These are phyloP conservation scores for Patiria pectinifera DNA, from an alignment of 53 echinoderm and acorn worm species.

Conservation along the genomic window DNA sequence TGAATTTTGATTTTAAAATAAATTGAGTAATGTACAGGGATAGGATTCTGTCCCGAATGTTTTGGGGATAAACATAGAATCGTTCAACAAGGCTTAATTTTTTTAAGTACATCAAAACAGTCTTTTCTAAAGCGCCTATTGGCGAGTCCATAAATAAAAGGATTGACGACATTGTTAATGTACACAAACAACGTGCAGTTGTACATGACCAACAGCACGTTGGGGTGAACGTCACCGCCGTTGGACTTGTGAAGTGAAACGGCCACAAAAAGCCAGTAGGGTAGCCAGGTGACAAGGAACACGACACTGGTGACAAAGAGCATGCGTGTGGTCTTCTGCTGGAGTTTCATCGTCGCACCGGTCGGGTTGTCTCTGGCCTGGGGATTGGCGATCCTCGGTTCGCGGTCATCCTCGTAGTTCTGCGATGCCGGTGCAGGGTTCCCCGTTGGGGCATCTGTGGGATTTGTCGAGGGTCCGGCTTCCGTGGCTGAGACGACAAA, in stretches of 20 bases:
- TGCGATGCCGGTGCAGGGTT: not conserved
- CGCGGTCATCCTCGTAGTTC: not conserved
- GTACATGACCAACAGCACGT: not conserved
- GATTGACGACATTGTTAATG: conserved; percentile 36
- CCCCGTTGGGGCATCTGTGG: not conserved
- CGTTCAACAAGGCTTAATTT: conserved; percentile 1
- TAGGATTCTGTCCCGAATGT: too few relatives aligned
- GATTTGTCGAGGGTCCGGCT: not conserved
- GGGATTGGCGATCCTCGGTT: not conserved
- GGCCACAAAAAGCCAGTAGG: conserved; percentile 25
- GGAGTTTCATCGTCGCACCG: not conserved
- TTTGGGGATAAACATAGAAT: not conserved
- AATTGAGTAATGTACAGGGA: too few relatives aligned
- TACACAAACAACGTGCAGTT: conserved; percentile 6
- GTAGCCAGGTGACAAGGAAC: conserved; percentile 28
- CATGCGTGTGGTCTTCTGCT: conserved; percentile 30
- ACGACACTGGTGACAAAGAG: conserved; percentile 30
- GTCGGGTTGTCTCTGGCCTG: not conserved
- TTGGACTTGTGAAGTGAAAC: not conserved
- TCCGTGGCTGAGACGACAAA: not conserved
- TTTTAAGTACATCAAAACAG: not conserved
- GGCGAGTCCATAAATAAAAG: conserved; percentile 6
- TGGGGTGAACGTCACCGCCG: conserved; percentile 1
- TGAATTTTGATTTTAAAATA: too few relatives aligned
- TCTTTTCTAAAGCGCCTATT: conserved; percentile 33